Conservation (phyloP, 1,140 invertebrate species). For the Aphidius gifuensis region DNA sequence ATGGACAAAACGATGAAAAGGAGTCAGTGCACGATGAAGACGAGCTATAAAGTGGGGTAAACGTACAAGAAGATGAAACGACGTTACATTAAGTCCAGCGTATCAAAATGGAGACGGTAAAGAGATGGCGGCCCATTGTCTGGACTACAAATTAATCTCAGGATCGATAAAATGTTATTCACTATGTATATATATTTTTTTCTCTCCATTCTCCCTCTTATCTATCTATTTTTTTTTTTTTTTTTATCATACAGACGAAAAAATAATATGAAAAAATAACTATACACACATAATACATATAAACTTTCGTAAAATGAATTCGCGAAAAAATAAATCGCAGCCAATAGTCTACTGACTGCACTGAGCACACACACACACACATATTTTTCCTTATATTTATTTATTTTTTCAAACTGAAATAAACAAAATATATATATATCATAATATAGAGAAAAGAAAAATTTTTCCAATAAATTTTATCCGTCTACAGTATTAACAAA, state of each 20-base stretch:
- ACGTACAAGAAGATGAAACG: slow-evolving; percentile 36
- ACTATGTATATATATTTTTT: background rate
- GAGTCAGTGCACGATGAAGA: background rate
- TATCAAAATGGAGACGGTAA: slow-evolving; percentile 38
- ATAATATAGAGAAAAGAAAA: too few species aligned
- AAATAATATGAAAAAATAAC: slow-evolving; percentile 11
- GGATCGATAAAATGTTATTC: slow-evolving; percentile 45
- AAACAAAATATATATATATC: too few species aligned
- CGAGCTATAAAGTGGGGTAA: slow-evolving; percentile 19
- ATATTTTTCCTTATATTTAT: too few species aligned
- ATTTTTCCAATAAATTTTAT: too few species aligned
- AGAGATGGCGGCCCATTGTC: slow-evolving; percentile 54
- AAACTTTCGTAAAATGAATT: slow-evolving; percentile 4
- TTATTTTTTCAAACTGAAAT: too few species aligned
- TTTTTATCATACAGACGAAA: slow-evolving; percentile 7
- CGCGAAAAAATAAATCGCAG: slow-evolving; percentile 22
- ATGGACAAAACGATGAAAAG: background rate
- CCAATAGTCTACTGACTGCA: background rate
- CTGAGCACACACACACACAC: background rate
- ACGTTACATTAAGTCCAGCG: slow-evolving; percentile 46
- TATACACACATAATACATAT: background rate
- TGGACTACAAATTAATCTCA: slow-evolving; percentile 54
- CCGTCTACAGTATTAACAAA: too few species aligned
- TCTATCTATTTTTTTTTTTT: background rate
- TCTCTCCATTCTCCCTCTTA: slow-evolving; percentile 3